Percentiles rank a stretch among this genome's conserved stretches.
phyloP scores from a whole-genome alignment of 2,888 invertebrate genomes.

The Diplolepis rosae region DNA sequence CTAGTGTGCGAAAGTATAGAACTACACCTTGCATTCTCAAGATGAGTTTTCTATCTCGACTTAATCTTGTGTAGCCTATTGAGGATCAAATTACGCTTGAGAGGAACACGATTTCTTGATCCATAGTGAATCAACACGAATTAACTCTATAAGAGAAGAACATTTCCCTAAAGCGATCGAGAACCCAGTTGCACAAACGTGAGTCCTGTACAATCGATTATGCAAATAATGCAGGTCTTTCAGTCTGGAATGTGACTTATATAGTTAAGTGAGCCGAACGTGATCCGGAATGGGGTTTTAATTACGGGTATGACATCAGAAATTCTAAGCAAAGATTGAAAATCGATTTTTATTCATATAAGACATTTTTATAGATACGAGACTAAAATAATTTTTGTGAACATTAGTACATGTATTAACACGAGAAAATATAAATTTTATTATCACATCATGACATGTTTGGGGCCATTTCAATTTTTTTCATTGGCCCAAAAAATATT shows the following conservation, averaged over 20 bases:
- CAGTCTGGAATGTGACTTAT: not conserved
- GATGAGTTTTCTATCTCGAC: not conserved
- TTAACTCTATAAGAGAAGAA: not conserved
- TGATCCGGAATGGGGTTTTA: slow-evolving; percentile 2
- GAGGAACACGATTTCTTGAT: slow-evolving; percentile 9
- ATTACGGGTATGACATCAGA: not conserved
- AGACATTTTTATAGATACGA: too few relatives aligned
- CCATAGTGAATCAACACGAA: not conserved
- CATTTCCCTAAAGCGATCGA: slow-evolving; percentile 9
- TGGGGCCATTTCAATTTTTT: too few relatives aligned
- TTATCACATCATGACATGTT: too few relatives aligned
- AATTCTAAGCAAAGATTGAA: not conserved
- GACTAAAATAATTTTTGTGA: too few relatives aligned
- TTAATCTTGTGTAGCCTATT: not conserved
- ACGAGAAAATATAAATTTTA: too few relatives aligned
- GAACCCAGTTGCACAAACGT: not conserved
- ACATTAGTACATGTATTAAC: too few relatives aligned
- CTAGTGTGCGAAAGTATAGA: not conserved
- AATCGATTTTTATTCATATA: not conserved
- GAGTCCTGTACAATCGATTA: slow-evolving; percentile 9
- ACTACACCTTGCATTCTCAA: not conserved
- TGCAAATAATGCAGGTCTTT: slow-evolving; percentile 17
- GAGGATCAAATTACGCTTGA: not conserved
- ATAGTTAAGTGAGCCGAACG: slow-evolving; percentile 4
- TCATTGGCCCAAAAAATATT: too few relatives aligned